A percentile compares a stretch with the other conserved stretches of the same genome.
These are phyloP conservation scores for Morbakka virulenta DNA, from an alignment of 30 jellyfish, hydroid and myxozoan species.

Conservation along the genomic window DNA sequence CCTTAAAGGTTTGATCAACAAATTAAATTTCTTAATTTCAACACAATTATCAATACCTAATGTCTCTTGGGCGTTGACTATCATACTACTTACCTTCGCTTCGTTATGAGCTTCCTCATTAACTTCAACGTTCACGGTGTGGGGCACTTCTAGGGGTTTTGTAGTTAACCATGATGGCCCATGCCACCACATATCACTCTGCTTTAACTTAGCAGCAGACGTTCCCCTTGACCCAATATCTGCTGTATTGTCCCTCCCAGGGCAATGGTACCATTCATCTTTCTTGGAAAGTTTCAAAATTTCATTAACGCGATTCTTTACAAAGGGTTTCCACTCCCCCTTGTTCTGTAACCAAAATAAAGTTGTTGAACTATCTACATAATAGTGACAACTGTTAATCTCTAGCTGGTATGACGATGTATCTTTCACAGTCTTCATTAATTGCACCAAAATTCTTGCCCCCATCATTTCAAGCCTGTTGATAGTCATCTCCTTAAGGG, in stretches of 20 bases:
- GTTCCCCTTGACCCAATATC: too few relatives aligned
- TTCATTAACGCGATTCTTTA: conserved; percentile 2
- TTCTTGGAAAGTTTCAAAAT: not conserved
- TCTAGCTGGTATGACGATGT: not conserved
- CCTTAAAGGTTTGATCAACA: too few relatives aligned
- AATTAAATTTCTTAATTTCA: too few relatives aligned
- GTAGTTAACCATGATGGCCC: too few relatives aligned
- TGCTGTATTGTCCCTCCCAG: conserved; percentile 4
- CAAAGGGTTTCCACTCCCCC: conserved; percentile 24
- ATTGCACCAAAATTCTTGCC: conserved; percentile 3
- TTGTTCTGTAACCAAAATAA: conserved; percentile 7
- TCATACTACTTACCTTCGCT: too few relatives aligned
- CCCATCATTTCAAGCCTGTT: conserved; percentile 12
- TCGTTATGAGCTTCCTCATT: too few relatives aligned
- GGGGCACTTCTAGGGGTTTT: too few relatives aligned
- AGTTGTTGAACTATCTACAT: conserved; percentile 7
- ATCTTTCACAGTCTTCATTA: not conserved
- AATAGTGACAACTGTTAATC: not conserved
- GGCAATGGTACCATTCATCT: conserved; percentile 17
- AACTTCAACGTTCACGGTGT: too few relatives aligned
- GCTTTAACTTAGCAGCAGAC: too few relatives aligned
- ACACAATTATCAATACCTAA: too few relatives aligned
- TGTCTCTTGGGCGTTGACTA: too few relatives aligned
- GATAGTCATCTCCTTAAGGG: conserved; percentile 1
- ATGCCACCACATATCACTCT: too few relatives aligned